Conservation (phyloP, 2,888 invertebrate genomes). For the Blera fallax region DNA sequence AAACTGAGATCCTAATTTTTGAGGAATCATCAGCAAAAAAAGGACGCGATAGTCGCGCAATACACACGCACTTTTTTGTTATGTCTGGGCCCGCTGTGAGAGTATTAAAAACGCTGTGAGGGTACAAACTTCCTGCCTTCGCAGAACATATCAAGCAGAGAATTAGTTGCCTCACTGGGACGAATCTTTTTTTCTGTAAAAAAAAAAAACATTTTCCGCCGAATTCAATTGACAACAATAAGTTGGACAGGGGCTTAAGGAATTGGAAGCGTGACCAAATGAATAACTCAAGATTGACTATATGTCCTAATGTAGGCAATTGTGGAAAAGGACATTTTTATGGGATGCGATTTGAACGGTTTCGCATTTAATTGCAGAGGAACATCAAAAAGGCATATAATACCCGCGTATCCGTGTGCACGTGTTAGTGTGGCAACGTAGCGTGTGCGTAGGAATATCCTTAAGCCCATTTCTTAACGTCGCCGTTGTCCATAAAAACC, state of each 20-base stretch:
- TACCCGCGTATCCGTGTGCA: not conserved
- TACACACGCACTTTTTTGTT: slow-evolving; percentile 17
- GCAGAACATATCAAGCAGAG: slow-evolving; percentile 60
- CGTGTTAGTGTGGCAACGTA: not conserved
- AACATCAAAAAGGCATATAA: slow-evolving; percentile 27
- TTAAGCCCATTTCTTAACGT: slow-evolving; percentile 14
- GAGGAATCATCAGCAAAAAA: slow-evolving; percentile 44
- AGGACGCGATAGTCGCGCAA: slow-evolving; percentile 63
- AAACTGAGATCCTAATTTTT: slow-evolving; percentile 64
- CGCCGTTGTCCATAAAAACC: slow-evolving; percentile 26
- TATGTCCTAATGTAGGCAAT: slow-evolving; percentile 57
- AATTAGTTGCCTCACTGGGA: slow-evolving; percentile 20
- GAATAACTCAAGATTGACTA: slow-evolving; percentile 13
- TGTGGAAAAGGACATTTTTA: slow-evolving; percentile 66
- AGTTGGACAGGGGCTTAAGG: not conserved
- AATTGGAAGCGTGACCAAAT: slow-evolving; percentile 66
- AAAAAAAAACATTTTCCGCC: slow-evolving; percentile 33
- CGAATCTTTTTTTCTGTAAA: not conserved
- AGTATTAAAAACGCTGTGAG: slow-evolving; percentile 44
- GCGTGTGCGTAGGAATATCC: slow-evolving; percentile 29
- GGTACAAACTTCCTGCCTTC: slow-evolving; percentile 55
- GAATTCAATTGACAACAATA: slow-evolving; percentile 52
- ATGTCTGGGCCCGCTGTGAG: slow-evolving; percentile 36
- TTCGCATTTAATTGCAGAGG: slow-evolving; percentile 62
- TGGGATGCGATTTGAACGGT: slow-evolving; percentile 60